Evolutionary conservation across 2,113 vertebrate species (phyloP).

Genomic region (Brachypodius melanocephalos): DNA sequence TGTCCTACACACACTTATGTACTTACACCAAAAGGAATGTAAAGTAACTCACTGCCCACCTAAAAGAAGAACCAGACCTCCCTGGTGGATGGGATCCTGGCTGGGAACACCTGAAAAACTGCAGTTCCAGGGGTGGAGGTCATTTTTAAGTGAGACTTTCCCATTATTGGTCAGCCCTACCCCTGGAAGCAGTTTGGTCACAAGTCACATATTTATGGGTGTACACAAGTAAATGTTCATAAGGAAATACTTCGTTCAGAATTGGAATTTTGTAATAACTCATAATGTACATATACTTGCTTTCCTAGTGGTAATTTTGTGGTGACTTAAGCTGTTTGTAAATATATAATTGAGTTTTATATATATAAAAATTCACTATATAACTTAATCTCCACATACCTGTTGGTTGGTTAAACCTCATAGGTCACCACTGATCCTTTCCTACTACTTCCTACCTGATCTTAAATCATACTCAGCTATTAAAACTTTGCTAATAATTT

Average conservation of each 20-base stretch:
- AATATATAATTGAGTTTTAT: background rate
- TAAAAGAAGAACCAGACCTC: background rate
- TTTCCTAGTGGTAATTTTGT: background rate
- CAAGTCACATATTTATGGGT: background rate
- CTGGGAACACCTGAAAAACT: background rate
- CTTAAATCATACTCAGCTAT: background rate
- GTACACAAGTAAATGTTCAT: background rate
- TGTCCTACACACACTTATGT: fast-evolving
- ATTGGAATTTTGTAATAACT: background rate
- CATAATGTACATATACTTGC: background rate
- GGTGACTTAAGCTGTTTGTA: background rate
- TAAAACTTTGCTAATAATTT: background rate
- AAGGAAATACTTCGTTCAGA: background rate
- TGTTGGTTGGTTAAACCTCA: background rate
- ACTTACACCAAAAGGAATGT: background rate
- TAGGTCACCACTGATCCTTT: background rate
- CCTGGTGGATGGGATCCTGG: fast-evolving
- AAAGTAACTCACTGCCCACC: background rate
- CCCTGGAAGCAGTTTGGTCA: background rate
- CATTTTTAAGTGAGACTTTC: background rate
- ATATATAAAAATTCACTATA: background rate
- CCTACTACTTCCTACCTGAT: background rate
- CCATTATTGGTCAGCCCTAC: background rate
- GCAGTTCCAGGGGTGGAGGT: fast-evolving
- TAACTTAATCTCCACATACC: background rate